Percentiles rank a stretch among this genome's conserved stretches.
Evolutionary conservation across 2,888 invertebrate species (phyloP).

Genomic region (Odontocolon sp.): DNA sequence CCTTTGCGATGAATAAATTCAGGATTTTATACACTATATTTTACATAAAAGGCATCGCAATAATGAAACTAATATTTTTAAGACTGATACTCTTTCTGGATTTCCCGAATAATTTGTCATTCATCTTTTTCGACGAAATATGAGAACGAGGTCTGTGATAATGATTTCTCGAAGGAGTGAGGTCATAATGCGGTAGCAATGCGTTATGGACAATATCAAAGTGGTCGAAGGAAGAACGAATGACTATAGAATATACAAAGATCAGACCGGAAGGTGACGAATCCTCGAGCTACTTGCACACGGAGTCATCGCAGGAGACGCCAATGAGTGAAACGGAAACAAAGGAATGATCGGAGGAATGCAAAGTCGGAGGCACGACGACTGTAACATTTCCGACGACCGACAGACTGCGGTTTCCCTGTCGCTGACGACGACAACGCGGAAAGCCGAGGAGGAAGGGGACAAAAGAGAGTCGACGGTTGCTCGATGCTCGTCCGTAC

Average conservation of each 20-base stretch:
- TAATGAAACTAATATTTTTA: too few species aligned
- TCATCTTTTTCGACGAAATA: neutral
- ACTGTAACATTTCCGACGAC: conserved; percentile 35
- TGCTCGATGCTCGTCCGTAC: neutral
- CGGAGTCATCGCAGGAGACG: conserved; percentile 51
- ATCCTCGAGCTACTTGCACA: conserved; percentile 29
- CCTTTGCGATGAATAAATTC: too few species aligned
- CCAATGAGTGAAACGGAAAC: conserved; percentile 34
- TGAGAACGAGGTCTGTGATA: too few species aligned
- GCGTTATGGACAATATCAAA: neutral
- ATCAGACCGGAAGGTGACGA: conserved; percentile 55
- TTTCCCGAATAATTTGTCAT: too few species aligned
- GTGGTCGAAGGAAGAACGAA: conserved; percentile 57
- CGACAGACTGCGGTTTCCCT: conserved; percentile 46
- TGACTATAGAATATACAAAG: conserved; percentile 55
- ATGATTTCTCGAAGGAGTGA: conserved; percentile 15
- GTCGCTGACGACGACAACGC: neutral
- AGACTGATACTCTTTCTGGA: too few species aligned
- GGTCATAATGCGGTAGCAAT: neutral
- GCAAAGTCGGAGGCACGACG: conserved; percentile 13
- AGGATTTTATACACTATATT: too few species aligned
- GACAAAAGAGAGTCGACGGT: neutral
- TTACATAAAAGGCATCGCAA: too few species aligned
- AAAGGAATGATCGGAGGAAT: conserved; percentile 26
- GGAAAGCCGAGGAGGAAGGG: too few species aligned